These are phyloP conservation scores for Zaprionus obscuricornis DNA, from an alignment of 2,888 invertebrate genomes.

Conservation along the genomic window DNA sequence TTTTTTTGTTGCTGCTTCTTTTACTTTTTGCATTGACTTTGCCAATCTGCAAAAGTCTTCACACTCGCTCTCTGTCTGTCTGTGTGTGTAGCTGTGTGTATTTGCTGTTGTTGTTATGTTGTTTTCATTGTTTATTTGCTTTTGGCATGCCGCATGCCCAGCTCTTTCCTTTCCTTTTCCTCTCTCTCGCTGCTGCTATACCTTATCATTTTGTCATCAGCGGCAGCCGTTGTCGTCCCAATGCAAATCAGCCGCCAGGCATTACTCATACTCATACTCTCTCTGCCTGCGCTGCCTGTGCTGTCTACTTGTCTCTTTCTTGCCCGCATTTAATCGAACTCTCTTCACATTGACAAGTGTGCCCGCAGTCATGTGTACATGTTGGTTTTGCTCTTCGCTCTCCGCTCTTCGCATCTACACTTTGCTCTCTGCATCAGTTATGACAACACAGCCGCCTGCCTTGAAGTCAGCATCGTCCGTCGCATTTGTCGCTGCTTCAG, in stretches of 20 bases:
- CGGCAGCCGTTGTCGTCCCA: constrained; percentile 38
- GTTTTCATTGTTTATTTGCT: constrained; percentile 39
- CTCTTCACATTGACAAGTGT: constrained; percentile 57
- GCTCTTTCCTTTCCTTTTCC: not conserved
- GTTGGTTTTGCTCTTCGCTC: not conserved
- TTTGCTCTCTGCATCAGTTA: constrained; percentile 21
- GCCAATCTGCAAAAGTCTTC: not conserved
- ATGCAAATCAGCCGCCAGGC: constrained; percentile 58
- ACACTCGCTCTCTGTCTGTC: not conserved
- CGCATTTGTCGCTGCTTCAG: constrained; percentile 30
- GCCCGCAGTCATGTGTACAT: constrained; percentile 47
- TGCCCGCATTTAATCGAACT: constrained; percentile 50
- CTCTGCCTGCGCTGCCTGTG: not conserved
- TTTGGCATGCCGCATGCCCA: constrained; percentile 28
- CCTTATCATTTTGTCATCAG: constrained; percentile 61
- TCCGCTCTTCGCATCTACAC: too few species aligned
- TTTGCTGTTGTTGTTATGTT: too few species aligned
- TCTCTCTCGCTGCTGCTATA: not conserved
- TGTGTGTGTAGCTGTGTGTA: too few species aligned
- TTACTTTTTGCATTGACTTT: too few species aligned
- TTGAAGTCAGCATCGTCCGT: constrained; percentile 56
- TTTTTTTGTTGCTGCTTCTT: not conserved
- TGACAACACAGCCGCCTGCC: constrained; percentile 53
- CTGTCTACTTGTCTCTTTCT: too few species aligned
- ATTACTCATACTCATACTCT: constrained; percentile 9